These are phyloP conservation scores for Tringa solitaria DNA, from an alignment of 2,113 vertebrate genomes.

Conservation along the genomic window DNA sequence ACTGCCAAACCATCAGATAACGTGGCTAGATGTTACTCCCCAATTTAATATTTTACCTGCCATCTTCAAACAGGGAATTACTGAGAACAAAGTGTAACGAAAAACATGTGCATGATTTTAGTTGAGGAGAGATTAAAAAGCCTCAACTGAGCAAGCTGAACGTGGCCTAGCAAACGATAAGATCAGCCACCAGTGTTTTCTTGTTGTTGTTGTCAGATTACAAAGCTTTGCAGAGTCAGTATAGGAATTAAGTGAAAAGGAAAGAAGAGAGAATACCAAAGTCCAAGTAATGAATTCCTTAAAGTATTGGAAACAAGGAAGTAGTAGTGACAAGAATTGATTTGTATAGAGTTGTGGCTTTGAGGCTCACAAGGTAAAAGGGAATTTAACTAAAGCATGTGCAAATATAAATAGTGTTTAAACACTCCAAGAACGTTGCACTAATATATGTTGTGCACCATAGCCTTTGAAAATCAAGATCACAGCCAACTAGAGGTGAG, in stretches of 20 bases:
- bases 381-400: constrained; percentile 22
- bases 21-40: neutral
- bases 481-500: neutral
- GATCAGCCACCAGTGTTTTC: neutral
- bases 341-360: constrained; percentile 22
- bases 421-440: constrained; percentile 39
- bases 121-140: neutral
- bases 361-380: neutral
- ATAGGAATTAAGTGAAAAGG: neutral
- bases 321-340: constrained; percentile 31
- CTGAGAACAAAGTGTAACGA: neutral
- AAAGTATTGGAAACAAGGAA: constrained; percentile 54
- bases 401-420: constrained; percentile 53
- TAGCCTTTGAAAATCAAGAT: constrained; percentile 59
- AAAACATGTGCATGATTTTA: neutral
- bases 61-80: neutral
- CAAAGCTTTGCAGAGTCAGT: neutral
- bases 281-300: constrained; percentile 3
- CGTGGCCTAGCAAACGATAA: neutral
- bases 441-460: constrained; percentile 45
- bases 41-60: neutral
- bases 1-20: neutral
- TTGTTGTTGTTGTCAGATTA: neutral
- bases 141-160: neutral
- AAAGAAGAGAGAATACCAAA: neutral